Evolutionary conservation across 2,888 invertebrate species (phyloP).

Genomic region (Caenorhabditis plicata): DNA sequence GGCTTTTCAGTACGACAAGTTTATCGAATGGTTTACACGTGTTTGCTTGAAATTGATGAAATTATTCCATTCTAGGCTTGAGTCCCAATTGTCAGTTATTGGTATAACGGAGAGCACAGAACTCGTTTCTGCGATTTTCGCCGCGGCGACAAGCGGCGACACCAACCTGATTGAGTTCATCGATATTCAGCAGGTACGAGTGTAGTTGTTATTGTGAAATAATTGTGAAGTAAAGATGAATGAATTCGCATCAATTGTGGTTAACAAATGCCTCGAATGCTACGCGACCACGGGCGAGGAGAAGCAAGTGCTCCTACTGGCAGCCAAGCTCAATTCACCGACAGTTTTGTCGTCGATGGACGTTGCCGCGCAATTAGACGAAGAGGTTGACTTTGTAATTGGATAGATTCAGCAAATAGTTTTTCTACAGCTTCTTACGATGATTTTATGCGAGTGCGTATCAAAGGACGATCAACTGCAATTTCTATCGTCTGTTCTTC

Average conservation of each 20-base stretch:
- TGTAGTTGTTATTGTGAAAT: neutral
- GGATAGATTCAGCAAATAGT: too few species aligned
- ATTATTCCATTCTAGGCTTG: constrained; percentile 6
- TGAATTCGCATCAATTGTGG: constrained; percentile 30
- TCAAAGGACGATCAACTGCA: constrained; percentile 40
- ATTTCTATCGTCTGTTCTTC: constrained; percentile 38
- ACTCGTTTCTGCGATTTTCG: constrained; percentile 23
- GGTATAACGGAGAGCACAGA: constrained; percentile 8
- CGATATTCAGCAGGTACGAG: constrained; percentile 10
- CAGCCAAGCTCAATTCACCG: constrained; percentile 50
- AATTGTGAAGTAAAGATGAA: too few species aligned
- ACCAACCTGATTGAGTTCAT: constrained; percentile 41
- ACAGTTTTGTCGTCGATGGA: constrained; percentile 42
- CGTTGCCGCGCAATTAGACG: constrained; percentile 36
- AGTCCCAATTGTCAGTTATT: constrained; percentile 12
- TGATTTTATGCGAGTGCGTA: constrained; percentile 41
- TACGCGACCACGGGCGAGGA: constrained; percentile 35
- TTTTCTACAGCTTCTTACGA: constrained; percentile 28
- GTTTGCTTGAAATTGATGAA: constrained; percentile 1
- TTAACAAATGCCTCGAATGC: constrained; percentile 41
- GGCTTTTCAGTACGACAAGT: constrained; percentile 48
- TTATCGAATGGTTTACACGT: constrained; percentile 43
- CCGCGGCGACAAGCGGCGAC: constrained; percentile 22
- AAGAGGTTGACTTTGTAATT: too few species aligned
- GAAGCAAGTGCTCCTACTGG: constrained; percentile 42